These are phyloP conservation scores for Acronicta psi DNA, from an alignment of 2,888 invertebrate species.

Conservation along the genomic window DNA sequence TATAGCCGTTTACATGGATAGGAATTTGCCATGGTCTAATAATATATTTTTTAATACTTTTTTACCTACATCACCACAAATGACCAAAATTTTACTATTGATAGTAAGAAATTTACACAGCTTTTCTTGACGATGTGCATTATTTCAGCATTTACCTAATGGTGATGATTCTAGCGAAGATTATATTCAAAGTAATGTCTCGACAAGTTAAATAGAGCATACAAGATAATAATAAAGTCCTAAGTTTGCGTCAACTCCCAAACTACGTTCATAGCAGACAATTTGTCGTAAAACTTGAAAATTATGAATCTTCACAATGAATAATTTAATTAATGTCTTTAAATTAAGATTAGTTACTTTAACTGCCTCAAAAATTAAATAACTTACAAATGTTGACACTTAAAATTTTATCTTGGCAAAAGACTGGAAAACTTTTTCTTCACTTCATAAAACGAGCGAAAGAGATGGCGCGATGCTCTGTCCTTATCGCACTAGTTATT, in stretches of 20 bases:
- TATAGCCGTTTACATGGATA: too few relatives aligned
- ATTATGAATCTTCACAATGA: constrained; percentile 44
- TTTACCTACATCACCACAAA: too few relatives aligned
- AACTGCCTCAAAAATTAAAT: constrained; percentile 28
- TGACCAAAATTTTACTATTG: too few relatives aligned
- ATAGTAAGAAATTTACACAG: background rate
- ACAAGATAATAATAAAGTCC: constrained; percentile 43
- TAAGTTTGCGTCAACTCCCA: constrained; percentile 27
- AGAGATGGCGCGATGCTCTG: background rate
- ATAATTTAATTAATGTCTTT: constrained; percentile 50
- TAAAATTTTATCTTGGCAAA: constrained; percentile 15
- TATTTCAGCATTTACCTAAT: background rate
- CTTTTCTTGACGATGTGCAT: background rate
- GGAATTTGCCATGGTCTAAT: too few relatives aligned
- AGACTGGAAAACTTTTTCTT: constrained; percentile 14
- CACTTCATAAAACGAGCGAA: constrained; percentile 14
- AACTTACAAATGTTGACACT: constrained; percentile 32
- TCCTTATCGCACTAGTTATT: constrained; percentile 23
- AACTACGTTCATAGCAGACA: constrained; percentile 43
- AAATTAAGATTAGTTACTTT: constrained; percentile 50
- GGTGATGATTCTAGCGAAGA: background rate
- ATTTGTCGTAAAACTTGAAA: constrained; percentile 47
- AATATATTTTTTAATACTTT: too few relatives aligned
- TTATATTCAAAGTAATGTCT: background rate
- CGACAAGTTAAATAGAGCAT: constrained; percentile 25